These are phyloP conservation scores for Dendrolimus kikuchii DNA, from an alignment of 1,140 invertebrate genomes.

Conservation along the genomic window DNA sequence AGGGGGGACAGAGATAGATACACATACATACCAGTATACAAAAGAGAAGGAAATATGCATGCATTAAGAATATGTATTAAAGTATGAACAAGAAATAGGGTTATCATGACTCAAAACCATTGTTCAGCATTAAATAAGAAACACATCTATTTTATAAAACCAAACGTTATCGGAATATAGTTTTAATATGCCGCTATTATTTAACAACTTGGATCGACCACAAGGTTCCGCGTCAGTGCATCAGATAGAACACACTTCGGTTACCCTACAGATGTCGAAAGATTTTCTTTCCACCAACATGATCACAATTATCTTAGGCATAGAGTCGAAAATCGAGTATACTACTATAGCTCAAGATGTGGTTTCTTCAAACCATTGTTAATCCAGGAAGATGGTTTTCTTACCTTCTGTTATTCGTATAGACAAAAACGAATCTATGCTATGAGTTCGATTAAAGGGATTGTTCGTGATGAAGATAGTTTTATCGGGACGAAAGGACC, in stretches of 20 bases:
- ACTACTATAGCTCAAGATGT: too few species aligned
- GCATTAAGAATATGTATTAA: too few species aligned
- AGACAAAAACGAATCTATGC: too few species aligned
- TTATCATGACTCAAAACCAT: too few species aligned
- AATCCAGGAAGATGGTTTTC: slow-evolving; percentile 11
- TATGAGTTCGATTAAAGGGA: not conserved
- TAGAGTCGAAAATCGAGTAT: too few species aligned
- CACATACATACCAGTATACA: too few species aligned
- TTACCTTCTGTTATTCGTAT: slow-evolving; percentile 1
- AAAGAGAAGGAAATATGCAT: too few species aligned
- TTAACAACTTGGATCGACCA: slow-evolving; percentile 10
- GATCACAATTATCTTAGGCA: not conserved
- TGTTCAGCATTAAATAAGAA: too few species aligned
- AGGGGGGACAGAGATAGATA: too few species aligned
- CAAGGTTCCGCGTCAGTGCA: slow-evolving; percentile 16
- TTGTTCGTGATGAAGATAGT: slow-evolving; percentile 1
- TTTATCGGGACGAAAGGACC: not conserved
- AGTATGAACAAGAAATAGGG: too few species aligned
- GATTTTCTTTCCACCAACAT: slow-evolving; percentile 2
- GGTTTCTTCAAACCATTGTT: slow-evolving; percentile 2
- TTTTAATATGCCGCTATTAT: not conserved
- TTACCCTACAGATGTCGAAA: slow-evolving; percentile 16
- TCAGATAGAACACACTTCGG: slow-evolving; percentile 12
- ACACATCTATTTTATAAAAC: too few species aligned
- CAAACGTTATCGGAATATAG: too few species aligned